Conservation (phyloP, 2,113 vertebrate genomes). For the Panthera uncia region DNA sequence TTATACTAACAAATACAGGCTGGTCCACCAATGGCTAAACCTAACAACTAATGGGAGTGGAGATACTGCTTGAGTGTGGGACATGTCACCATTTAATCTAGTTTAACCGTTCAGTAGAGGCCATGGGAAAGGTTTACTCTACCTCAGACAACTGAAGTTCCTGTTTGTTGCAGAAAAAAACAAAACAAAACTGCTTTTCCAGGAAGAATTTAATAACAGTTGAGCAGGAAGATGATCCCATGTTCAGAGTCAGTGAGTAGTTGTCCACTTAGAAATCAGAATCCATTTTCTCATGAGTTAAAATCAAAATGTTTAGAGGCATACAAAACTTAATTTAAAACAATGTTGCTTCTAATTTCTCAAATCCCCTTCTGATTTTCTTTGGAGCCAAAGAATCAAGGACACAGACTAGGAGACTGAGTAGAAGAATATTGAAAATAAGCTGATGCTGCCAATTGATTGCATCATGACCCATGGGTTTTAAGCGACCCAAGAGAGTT, state of each 20-base stretch:
- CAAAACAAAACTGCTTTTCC: background rate
- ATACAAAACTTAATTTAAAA: background rate
- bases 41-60: background rate
- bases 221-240: background rate
- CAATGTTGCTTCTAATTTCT: background rate
- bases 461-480: background rate
- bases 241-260: background rate
- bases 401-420: background rate
- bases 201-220: background rate
- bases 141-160: background rate
- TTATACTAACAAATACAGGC: background rate
- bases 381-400: background rate
- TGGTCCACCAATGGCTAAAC: background rate
- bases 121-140: background rate
- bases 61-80: background rate
- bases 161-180: background rate
- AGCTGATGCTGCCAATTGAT: background rate
- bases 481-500: conserved; percentile 22
- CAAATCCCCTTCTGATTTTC: background rate
- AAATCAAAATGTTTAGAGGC: background rate
- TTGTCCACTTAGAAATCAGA: background rate
- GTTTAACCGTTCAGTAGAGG: background rate
- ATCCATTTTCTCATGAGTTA: background rate
- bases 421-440: conserved; percentile 15
- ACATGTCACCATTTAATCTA: background rate